Conservation (phyloP, 2,797 vertebrate genomes). For the Aulostomus chinensis region DNA sequence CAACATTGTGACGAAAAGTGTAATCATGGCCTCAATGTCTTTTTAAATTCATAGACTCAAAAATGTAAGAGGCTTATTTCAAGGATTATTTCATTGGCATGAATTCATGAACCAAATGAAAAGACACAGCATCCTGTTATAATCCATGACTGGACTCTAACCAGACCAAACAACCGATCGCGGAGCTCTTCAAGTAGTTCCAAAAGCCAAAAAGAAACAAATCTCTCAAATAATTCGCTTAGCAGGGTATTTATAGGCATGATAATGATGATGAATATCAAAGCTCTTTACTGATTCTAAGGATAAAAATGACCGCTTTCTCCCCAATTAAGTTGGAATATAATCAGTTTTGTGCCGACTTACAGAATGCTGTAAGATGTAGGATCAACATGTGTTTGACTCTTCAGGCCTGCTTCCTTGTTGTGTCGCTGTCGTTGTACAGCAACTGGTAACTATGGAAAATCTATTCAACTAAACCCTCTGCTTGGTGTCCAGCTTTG, state of each 20-base stretch:
- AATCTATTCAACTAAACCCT: conserved; percentile 53
- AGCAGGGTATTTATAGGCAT: conserved; percentile 21
- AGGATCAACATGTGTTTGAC: conserved; percentile 34
- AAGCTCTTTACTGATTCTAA: conserved; percentile 57
- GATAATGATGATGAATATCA: conserved; percentile 53
- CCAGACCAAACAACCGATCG: conserved; percentile 41
- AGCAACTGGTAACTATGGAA: conserved; percentile 56
- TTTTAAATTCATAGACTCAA: too few species aligned
- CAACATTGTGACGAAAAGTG: too few species aligned
- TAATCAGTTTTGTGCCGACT: conserved; percentile 27
- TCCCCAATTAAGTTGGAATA: conserved; percentile 28
- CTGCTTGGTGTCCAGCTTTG: conserved; percentile 52
- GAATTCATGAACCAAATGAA: conserved; percentile 30
- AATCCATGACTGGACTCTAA: conserved; percentile 41
- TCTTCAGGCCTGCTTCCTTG: conserved; percentile 41
- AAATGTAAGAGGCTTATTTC: too few species aligned
- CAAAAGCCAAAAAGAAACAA: conserved; percentile 32
- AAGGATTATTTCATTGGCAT: conserved; percentile 67
- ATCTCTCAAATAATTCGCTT: conserved; percentile 39
- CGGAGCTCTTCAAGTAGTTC: conserved; percentile 59
- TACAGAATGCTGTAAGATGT: conserved; percentile 48
- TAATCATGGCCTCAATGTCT: too few species aligned
- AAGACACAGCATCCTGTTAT: conserved; percentile 43
- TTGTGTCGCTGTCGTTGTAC: conserved; percentile 45
- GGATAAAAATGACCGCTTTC: conserved; percentile 30